Conservation (phyloP, 2,888 invertebrate species). For the Tetragonula carbonaria region DNA sequence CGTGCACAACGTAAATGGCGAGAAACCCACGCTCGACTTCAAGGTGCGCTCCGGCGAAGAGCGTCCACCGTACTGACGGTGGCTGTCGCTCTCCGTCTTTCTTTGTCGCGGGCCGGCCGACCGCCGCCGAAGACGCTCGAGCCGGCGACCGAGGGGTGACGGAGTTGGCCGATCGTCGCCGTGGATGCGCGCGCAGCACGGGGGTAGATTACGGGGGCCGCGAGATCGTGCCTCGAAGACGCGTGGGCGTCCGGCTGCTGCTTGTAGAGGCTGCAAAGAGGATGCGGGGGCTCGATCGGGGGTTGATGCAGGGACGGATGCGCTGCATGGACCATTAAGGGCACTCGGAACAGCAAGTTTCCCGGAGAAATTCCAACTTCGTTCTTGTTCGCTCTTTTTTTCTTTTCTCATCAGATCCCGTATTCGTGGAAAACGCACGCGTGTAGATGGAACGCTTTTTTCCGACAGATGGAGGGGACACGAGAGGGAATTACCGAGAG, state of each 20-base stretch:
- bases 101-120: conserved; percentile 61
- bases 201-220: conserved; percentile 38
- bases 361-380: not conserved
- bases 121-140: conserved; percentile 48
- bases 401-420: not conserved
- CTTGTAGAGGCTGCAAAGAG: conserved; percentile 46
- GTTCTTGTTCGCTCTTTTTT: not conserved
- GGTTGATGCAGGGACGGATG: conserved; percentile 60
- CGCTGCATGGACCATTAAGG: conserved; percentile 27
- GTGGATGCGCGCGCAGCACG: conserved; percentile 46
- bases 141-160: conserved; percentile 25
- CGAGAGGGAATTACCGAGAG: not conserved
- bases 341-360: not conserved
- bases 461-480: not conserved
- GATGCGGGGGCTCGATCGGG: conserved; percentile 38
- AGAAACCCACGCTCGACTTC: conserved; percentile 19
- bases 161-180: conserved; percentile 38
- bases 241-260: conserved; percentile 65
- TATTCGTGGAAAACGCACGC: not conserved
- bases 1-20: conserved; percentile 43
- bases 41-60: conserved; percentile 73
- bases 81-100: conserved; percentile 42
- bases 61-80: conserved; percentile 74
- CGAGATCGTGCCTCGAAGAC: conserved; percentile 61
- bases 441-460: not conserved